phyloP scores from a whole-genome alignment of 92 coral and sea anemone genomes.

The Epizoanthus scotinus region DNA sequence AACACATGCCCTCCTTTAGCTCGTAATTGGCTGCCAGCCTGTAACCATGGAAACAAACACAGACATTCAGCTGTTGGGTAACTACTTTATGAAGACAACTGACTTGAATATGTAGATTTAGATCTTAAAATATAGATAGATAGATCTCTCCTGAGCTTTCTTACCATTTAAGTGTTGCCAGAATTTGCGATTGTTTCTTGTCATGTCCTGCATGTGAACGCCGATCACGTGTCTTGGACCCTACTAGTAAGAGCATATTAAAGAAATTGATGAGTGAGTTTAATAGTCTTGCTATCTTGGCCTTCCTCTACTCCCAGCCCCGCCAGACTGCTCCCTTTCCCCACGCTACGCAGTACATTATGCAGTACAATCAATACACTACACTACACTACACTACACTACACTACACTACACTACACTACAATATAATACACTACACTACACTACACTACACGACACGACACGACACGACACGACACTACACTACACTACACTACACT shows the following conservation, averaged over 20 bases:
- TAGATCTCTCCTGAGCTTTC: neutral
- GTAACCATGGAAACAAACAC: neutral
- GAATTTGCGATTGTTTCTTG: constrained; percentile 84
- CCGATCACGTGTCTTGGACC: constrained; percentile 25
- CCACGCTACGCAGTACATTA: too few species aligned
- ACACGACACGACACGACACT: too few species aligned
- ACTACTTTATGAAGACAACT: too few species aligned
- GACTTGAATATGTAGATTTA: neutral
- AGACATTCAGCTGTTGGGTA: neutral
- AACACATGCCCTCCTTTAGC: constrained; percentile 91
- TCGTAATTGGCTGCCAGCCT: constrained; percentile 98
- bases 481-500: too few species aligned
- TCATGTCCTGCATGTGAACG: constrained; percentile 62
- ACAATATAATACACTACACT: too few species aligned
- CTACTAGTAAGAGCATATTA: neutral
- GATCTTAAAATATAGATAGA: neutral
- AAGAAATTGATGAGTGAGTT: neutral
- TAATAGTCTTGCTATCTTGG: too few species aligned
- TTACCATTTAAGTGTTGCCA: constrained; percentile 89
- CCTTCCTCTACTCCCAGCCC: too few species aligned
- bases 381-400: too few species aligned
- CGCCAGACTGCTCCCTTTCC: too few species aligned
- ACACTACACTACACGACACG: too few species aligned
- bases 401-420: too few species aligned
- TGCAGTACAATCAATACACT: too few species aligned